A percentile compares a stretch with the other conserved stretches of the same genome.
These are phyloP conservation scores for Plecturocebus donacophilus DNA, from an alignment of 2,113 vertebrate genomes.

Conservation along the genomic window DNA sequence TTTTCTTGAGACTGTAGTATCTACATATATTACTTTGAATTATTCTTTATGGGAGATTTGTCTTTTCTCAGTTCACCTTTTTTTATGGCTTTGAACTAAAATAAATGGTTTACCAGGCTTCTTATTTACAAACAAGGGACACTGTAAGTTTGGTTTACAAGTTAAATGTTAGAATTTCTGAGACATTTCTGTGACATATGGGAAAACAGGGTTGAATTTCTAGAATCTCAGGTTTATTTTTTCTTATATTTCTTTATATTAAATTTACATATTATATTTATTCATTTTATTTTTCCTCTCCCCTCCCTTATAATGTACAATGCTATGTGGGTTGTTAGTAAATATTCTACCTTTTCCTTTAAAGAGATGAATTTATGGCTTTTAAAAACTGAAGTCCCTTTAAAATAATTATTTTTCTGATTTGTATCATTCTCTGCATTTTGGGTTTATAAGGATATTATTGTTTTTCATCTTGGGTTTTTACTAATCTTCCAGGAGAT, in stretches of 20 bases:
- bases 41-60: background rate
- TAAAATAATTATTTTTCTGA: background rate
- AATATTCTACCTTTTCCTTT: slow-evolving; percentile 14
- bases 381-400: background rate
- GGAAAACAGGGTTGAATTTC: background rate
- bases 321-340: background rate
- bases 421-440: background rate
- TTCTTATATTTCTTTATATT: background rate
- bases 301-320: background rate
- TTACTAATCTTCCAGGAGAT: slow-evolving; percentile 19
- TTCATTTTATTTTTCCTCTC: background rate
- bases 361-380: background rate
- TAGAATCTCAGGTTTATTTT: slow-evolving; percentile 10
- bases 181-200: background rate
- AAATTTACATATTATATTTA: background rate
- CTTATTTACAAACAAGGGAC: background rate
- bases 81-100: slow-evolving; percentile 11
- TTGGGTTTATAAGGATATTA: background rate
- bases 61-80: background rate
- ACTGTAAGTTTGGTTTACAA: slow-evolving; percentile 1
- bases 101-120: background rate
- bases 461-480: background rate
- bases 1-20: background rate
- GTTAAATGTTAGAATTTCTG: background rate
- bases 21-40: background rate